Percentiles rank a stretch among this genome's conserved stretches.
These are phyloP conservation scores for Argyra leucocephala DNA, from an alignment of 2,888 invertebrate species.

Conservation along the genomic window DNA sequence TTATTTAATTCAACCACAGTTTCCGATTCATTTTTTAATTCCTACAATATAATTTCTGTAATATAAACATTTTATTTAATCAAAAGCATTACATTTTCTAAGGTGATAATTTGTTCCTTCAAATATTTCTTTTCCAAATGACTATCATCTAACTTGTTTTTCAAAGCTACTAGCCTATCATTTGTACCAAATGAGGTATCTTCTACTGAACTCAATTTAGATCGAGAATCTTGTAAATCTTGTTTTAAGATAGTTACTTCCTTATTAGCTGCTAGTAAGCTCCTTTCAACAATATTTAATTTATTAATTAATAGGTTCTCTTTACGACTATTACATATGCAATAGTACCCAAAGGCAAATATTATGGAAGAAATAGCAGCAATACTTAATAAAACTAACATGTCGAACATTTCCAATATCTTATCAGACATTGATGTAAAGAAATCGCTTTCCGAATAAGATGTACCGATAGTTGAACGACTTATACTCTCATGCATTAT, in stretches of 20 bases:
- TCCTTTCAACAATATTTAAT: slow-evolving; percentile 55
- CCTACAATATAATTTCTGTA: slow-evolving; percentile 33
- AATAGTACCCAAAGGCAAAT: slow-evolving; percentile 67
- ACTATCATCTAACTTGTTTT: slow-evolving; percentile 52
- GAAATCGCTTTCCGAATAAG: slow-evolving; percentile 29
- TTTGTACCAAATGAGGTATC: slow-evolving; percentile 63
- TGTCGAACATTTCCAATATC: slow-evolving; percentile 41
- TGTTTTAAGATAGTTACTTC: slow-evolving; percentile 59
- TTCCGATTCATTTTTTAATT: slow-evolving; percentile 71
- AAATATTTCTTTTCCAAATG: slow-evolving; percentile 45
- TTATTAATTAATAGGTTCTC: slow-evolving; percentile 61
- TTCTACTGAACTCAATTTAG: slow-evolving; percentile 54
- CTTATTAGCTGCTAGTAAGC: slow-evolving; percentile 50
- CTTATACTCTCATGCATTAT: not conserved
- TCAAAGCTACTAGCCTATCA: slow-evolving; percentile 60
- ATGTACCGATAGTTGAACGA: not conserved
- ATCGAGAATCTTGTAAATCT: slow-evolving; percentile 51
- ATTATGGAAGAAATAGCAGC: slow-evolving; percentile 63
- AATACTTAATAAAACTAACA: slow-evolving; percentile 52
- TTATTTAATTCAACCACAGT: slow-evolving; percentile 65
- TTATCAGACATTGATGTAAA: slow-evolving; percentile 29
- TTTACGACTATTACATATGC: slow-evolving; percentile 63
- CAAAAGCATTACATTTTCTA: slow-evolving; percentile 51
- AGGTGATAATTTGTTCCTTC: slow-evolving; percentile 57
- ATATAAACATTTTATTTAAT: slow-evolving; percentile 8